phyloP scores from a whole-genome alignment of 2,113 vertebrate genomes.

The Cettia cetti region DNA sequence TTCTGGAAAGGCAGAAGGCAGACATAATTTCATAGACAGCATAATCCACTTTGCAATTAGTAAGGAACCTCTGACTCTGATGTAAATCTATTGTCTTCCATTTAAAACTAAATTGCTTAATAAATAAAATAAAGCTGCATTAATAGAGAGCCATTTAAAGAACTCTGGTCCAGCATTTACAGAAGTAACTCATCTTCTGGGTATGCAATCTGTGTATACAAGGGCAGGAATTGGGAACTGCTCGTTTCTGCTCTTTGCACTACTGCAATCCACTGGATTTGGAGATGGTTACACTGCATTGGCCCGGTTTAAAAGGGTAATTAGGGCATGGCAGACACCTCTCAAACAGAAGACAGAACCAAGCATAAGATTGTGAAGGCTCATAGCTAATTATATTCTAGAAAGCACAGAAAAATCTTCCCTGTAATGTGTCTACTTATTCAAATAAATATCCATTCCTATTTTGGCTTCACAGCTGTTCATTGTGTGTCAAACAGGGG shows the following conservation, averaged over 20 bases:
- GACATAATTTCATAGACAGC: not conserved
- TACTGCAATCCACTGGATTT: not conserved
- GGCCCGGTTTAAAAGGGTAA: not conserved
- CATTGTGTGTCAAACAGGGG: not conserved
- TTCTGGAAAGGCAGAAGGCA: not conserved
- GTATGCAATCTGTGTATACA: not conserved
- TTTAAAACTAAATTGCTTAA: not conserved
- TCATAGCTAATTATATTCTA: not conserved
- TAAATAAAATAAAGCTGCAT: not conserved
- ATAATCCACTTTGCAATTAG: not conserved
- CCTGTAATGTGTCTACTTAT: not conserved
- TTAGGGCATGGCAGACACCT: not conserved
- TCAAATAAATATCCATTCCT: not conserved
- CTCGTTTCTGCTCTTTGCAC: not conserved
- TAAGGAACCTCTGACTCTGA: not conserved
- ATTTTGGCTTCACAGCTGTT: not conserved
- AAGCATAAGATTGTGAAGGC: not conserved
- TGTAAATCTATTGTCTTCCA: not conserved
- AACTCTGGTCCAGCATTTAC: not conserved
- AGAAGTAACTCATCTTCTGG: not conserved
- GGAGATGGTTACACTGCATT: not conserved
- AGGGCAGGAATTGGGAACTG: not conserved
- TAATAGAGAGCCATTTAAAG: not conserved
- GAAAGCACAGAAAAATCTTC: not conserved
- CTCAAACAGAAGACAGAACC: not conserved